These are phyloP conservation scores for Rallus crepitans DNA, from an alignment of 2,797 vertebrate species.

Conservation along the genomic window DNA sequence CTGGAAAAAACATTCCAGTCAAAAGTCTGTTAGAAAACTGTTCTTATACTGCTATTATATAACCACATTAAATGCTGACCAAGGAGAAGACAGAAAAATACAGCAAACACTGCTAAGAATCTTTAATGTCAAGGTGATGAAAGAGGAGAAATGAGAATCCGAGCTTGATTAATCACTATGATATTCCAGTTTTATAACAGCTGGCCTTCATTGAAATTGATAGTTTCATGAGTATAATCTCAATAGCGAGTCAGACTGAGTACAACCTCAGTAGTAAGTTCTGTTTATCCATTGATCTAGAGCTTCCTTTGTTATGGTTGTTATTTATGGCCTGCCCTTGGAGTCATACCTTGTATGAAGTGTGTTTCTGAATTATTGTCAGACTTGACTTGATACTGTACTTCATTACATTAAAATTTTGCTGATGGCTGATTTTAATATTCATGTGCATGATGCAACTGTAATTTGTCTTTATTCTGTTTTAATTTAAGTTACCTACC, in stretches of 20 bases:
- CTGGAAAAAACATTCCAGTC: not conserved
- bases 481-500: conserved; percentile 36
- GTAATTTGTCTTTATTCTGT: conserved; percentile 1
- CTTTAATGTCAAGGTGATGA: not conserved
- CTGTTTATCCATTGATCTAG: not conserved
- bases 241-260: not conserved
- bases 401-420: conserved; percentile 8
- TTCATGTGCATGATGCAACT: not conserved
- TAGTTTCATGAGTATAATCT: not conserved
- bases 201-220: not conserved
- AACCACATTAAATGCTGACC: not conserved
- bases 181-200: not conserved
- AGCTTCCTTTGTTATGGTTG: not conserved
- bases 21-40: not conserved
- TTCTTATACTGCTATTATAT: not conserved
- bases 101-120: not conserved
- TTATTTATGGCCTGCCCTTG: not conserved
- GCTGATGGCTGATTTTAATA: conserved; percentile 15
- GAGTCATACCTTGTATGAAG: not conserved
- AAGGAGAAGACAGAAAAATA: not conserved
- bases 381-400: not conserved
- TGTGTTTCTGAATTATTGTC: conserved; percentile 1
- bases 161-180: not conserved
- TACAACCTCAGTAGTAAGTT: not conserved
- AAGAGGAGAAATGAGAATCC: not conserved